Base-by-base conservation (phyloP, 2,797 vertebrate genomes). In the Gymnodraco acuticeps region DNA sequence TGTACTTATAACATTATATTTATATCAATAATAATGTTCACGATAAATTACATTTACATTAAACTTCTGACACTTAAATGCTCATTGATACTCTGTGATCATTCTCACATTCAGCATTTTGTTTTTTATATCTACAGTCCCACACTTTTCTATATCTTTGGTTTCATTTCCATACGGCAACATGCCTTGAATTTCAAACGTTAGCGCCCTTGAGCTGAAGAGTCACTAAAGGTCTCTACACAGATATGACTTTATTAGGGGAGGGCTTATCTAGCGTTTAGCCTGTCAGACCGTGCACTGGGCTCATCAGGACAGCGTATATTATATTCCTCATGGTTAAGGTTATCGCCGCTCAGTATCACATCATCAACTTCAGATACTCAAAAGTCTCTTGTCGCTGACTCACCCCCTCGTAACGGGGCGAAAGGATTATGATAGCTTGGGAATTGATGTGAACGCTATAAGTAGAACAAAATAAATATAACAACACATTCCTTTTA, bases 81-180 rank as follows among this genome's bases (percentile, higher is more conserved):
- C 33, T 33, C 33, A 6, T 33, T 33, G 1, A 33, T 6, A 5
- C 33, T 5, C 33, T 33, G 33, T 33, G 33, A 33, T 33, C 55
- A 62, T 12, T 48, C 31, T 77, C 43, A 43, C 20, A 45, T 3
- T n/a, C n/a, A 6, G 23, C 23, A 23, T 23, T 38, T 3, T 12
- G 74, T 70, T 68, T 74, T 70, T 71, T 65, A 12, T 72, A 64
- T 56, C 51, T 46, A 38, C 67, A 59, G 46, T 52, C 16, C 31
- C 20, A 52, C 43, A 46, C 20, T 20, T 15, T n/a, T 33, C 1
- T 27, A 4, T 43, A 45, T 38, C 20, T 46, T 33, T 51, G 58
- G 23, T 80, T 66, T 54, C 13, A 71, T 82, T 67, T 64, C 20
- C 48, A 47, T 16, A 48, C 23, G 23, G 3, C 23, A 23, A 3